Conservation (phyloP, 2,797 vertebrate genomes). For the Xenops minutus region DNA sequence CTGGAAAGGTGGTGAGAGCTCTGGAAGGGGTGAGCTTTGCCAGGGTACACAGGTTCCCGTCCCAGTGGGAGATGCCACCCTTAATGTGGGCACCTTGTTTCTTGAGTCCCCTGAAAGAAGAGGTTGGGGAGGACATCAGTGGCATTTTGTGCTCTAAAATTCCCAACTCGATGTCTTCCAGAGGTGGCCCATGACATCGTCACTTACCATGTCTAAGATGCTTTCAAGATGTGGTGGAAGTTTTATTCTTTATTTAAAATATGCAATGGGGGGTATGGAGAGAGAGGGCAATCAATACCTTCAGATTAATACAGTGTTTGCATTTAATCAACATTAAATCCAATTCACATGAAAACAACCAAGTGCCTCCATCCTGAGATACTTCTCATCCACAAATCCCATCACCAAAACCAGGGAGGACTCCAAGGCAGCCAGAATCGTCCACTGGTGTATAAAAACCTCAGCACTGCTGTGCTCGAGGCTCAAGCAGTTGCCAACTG, state of each 20-base stretch:
- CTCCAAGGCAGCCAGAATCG: neutral
- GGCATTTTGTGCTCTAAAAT: neutral
- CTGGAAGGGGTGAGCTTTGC: neutral
- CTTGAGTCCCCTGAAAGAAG: neutral
- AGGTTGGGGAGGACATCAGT: neutral
- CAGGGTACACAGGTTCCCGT: fast-evolving
- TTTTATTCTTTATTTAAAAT: neutral
- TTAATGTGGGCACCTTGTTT: neutral
- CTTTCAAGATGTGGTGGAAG: neutral
- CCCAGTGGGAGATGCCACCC: neutral
- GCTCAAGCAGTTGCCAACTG: neutral
- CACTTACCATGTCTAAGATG: neutral
- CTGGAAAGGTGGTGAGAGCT: neutral
- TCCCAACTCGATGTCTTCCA: neutral
- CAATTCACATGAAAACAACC: neutral
- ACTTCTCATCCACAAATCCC: neutral
- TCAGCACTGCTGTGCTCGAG: neutral
- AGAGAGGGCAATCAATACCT: neutral
- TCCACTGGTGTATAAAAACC: fast-evolving
- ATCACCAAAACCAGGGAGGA: neutral
- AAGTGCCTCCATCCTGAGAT: fast-evolving
- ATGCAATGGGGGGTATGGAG: fast-evolving
- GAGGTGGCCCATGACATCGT: neutral
- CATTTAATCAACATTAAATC: neutral
- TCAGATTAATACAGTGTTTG: neutral